Evolutionary conservation across 2,113 vertebrate genomes (phyloP), one percentile per base, ranked within the genome.

Genomic region (Tetrao urogallus): DNA sequence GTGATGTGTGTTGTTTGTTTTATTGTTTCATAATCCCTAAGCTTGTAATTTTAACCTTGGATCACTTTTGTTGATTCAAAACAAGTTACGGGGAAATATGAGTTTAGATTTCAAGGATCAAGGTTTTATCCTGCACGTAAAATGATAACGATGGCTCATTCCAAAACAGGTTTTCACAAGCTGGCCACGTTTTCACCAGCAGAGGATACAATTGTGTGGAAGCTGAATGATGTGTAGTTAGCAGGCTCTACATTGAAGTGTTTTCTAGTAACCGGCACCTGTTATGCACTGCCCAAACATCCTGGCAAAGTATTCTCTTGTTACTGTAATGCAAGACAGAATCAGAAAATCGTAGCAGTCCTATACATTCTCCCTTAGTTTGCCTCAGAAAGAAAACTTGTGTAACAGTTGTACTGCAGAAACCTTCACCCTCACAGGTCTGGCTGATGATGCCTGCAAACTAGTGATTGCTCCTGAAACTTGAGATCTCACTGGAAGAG

Each of bases 271-370:
- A 32, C 13, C 43, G 21, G 57, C 36, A 34, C 19, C 34, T 65
- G 65, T 45, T 45, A 24, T 12, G 5, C 30, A 42, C 20, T 0
- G 2, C 58, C 40, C 28, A 10, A 86, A 28, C 38, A 9, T 61
- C 36, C n/a, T 48, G 60, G 45, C 25, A 50, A 42, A 64, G 67
- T 13, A 4, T 24, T 42, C 15, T 61, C 50, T 28, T 47, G 27
- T 60, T 43, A 28, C 45, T 1, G 0, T 42, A 76, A 45, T 1
- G 0, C 7, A 42, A 56, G 42, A 25, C 34, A 38, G 58, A 36
- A 61, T 38, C 60, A 61, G 60, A 61, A 38, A 61, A 61, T 25
- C 34, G 11, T 16, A 30, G 52, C 34, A 25, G 14, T 61, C 34
- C 34, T 21, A 1, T 4, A 5, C 45, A 3, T 40, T 40, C 19